A percentile compares a stretch with the other conserved stretches of the same genome.
phyloP scores from a whole-genome alignment of 2,888 invertebrate genomes.

The Tinea trinotella region DNA sequence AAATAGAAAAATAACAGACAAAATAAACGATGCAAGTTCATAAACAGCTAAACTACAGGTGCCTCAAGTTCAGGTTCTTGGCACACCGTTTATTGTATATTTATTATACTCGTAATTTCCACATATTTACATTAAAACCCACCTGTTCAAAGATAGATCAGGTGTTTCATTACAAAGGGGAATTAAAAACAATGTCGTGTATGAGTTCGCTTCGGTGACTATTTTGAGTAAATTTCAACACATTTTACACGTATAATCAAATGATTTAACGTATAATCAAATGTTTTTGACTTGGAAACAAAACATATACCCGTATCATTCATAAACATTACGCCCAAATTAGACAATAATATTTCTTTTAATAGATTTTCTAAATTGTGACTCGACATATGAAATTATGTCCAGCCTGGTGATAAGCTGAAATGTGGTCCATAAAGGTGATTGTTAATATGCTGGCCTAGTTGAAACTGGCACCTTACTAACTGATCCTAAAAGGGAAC shows the following conservation, averaged over 20 bases:
- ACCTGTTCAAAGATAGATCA: constrained; percentile 1
- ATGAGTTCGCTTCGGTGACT: background rate
- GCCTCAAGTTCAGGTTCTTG: constrained; percentile 9
- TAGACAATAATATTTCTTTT: too few relatives aligned
- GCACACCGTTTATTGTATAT: background rate
- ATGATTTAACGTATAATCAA: background rate
- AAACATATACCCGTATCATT: too few relatives aligned
- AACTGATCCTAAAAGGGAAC: too few relatives aligned
- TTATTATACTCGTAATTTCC: background rate
- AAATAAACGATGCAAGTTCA: background rate
- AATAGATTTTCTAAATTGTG: too few relatives aligned
- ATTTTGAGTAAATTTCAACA: background rate
- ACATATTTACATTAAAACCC: background rate
- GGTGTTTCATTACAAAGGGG: background rate
- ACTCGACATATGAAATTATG: too few relatives aligned
- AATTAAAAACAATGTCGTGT: background rate
- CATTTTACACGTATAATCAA: too few relatives aligned
- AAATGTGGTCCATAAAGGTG: too few relatives aligned
- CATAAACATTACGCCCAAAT: too few relatives aligned
- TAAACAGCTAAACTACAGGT: background rate
- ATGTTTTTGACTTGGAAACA: too few relatives aligned
- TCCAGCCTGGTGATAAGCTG: too few relatives aligned
- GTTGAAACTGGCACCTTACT: too few relatives aligned
- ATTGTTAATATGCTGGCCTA: too few relatives aligned
- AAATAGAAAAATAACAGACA: background rate